These are phyloP conservation scores for Hydrochoerus hydrochaeris DNA, from an alignment of 2,113 vertebrate species.

Conservation along the genomic window DNA sequence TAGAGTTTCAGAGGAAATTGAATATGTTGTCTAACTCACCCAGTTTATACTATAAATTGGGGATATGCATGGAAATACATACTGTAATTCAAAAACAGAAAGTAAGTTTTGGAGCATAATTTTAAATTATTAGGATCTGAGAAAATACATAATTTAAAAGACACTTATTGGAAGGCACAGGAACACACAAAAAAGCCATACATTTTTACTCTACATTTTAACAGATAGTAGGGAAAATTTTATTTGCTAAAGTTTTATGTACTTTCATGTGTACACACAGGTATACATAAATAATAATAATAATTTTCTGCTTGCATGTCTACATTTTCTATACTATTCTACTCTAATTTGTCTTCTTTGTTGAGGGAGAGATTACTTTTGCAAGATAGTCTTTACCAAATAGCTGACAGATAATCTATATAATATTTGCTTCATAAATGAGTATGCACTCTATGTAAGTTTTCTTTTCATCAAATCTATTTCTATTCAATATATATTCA, in stretches of 20 bases:
- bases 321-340: neutral
- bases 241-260: neutral
- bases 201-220: neutral
- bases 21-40: neutral
- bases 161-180: neutral
- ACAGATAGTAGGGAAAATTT: neutral
- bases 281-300: neutral
- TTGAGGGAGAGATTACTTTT: neutral
- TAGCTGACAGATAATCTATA: neutral
- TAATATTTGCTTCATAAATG: neutral
- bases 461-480: neutral
- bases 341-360: neutral
- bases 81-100: neutral
- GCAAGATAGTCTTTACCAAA: fast-evolving
- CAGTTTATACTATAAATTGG: neutral
- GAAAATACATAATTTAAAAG: neutral
- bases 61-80: neutral
- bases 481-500: neutral
- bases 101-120: neutral
- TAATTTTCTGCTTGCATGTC: neutral
- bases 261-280: fast-evolving
- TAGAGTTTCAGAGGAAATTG: neutral
- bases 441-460: neutral
- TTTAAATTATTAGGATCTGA: neutral
- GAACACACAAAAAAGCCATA: neutral